Base-by-base conservation (phyloP, 1,140 invertebrate genomes). In the Zaprionus taronus region DNA sequence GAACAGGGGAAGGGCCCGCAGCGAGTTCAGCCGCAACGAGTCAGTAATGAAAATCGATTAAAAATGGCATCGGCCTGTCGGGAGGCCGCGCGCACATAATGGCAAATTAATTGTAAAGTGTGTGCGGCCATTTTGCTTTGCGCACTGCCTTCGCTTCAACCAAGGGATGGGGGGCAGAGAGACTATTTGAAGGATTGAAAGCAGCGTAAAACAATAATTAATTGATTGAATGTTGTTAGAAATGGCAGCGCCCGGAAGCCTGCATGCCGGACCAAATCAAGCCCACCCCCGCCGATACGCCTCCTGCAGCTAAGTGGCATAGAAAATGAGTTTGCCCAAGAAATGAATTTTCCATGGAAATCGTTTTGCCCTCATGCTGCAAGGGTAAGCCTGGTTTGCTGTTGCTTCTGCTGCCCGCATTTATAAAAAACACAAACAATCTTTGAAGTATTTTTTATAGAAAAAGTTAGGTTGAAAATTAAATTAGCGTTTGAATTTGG, bases 21-120 rank as follows among this genome's bases (percentile, higher is more conserved):
- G 47, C 63, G 83, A 80, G 77, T 79, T 28, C 6, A 28, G 53
- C 66, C 61, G 38, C 64, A 71, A 58, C 63, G 83, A 80, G 77
- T 81, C 79, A 69, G 71, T 83, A 87, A 87, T 87, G 85, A 90
- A 89, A 89, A 89, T 89, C 84, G 84, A 90, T 90, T 89, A 84
- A 89, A 90, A 89, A 76, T 73, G 72, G 69, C 79, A 76, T 71
- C 69, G 63, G 67, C 65, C 62, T 38, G 53, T 47, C 24, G 51
- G 26, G 65, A 34, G 12, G 17, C 36, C 57, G 4, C 22, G 17
- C 62, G 36, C 63, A 66, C 69, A 77, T 89, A 90, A 89, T 89
- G 79, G 84, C 81, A 85, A 89, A 90, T 89, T 89, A 89, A 89
- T 89, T 89, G 84, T 84, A 89, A 90, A 84, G 81, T 84, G 83